Evolutionary conservation across 2,797 vertebrate genomes (phyloP).

Genomic region (Oreonectes daqikongensis): DNA sequence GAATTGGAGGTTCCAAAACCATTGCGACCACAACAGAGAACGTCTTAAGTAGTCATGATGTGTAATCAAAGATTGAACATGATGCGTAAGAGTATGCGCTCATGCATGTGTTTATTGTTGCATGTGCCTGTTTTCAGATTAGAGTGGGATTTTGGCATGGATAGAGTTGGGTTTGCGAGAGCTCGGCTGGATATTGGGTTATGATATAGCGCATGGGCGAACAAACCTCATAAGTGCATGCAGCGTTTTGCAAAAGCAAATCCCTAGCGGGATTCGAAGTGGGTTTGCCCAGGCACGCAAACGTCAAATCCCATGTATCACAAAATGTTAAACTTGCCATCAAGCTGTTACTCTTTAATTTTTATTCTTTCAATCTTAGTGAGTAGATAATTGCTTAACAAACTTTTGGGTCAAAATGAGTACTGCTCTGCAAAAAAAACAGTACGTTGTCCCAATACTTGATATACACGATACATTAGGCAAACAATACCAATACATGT

Average conservation of each 20-base stretch:
- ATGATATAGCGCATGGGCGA: neutral
- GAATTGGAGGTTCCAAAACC: slow-evolving; percentile 17
- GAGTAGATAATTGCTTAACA: neutral
- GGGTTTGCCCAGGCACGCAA: neutral
- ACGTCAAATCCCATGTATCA: neutral
- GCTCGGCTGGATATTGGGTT: slow-evolving; percentile 5
- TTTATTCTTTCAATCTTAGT: neutral
- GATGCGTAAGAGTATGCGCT: slow-evolving; percentile 1
- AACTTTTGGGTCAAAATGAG: neutral
- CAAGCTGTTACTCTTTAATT: neutral
- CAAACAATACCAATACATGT: too few species aligned
- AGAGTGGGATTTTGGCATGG: slow-evolving; percentile 2
- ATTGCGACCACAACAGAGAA: slow-evolving; percentile 31
- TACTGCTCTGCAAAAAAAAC: neutral
- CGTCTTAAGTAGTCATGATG: slow-evolving; percentile 4
- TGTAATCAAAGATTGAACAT: slow-evolving; percentile 25
- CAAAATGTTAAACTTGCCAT: neutral
- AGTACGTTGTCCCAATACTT: neutral
- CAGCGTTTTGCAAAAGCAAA: neutral
- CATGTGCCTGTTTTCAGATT: slow-evolving; percentile 11
- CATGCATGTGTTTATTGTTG: slow-evolving; percentile 18
- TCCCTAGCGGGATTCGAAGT: slow-evolving; percentile 11
- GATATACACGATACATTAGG: too few species aligned
- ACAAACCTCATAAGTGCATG: neutral
- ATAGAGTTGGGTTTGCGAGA: slow-evolving; percentile 14